Conservation (phyloP, 2,113 vertebrate genomes). For the Kryptolebias marmoratus region DNA sequence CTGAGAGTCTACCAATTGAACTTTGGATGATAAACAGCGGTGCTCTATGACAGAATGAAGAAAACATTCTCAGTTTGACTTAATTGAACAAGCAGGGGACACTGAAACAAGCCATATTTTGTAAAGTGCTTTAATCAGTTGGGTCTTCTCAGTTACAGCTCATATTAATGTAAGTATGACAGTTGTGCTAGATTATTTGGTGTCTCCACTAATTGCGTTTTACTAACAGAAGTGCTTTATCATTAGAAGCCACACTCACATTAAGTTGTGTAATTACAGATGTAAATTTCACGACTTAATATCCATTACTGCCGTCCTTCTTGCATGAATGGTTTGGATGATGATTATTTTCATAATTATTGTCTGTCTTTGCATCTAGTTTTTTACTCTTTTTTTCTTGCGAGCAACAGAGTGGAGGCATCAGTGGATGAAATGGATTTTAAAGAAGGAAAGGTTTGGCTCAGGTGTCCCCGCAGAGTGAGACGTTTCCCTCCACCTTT, state of each 20-base stretch:
- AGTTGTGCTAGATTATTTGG: constrained; percentile 41
- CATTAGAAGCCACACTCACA: constrained; percentile 51
- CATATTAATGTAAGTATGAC: constrained; percentile 39
- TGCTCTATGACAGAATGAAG: constrained; percentile 47
- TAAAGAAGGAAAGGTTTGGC: neutral
- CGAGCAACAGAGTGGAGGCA: neutral
- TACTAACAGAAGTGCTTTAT: constrained; percentile 49
- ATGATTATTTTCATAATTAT: constrained; percentile 16
- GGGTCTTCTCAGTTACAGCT: constrained; percentile 41
- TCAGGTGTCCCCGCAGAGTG: constrained; percentile 21
- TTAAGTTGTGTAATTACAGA: constrained; percentile 50
- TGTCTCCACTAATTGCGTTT: constrained; percentile 51
- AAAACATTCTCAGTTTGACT: constrained; percentile 60
- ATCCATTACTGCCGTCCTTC: constrained; percentile 22
- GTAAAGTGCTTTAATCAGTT: constrained; percentile 59
- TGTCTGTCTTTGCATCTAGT: constrained; percentile 18
- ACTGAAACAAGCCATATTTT: constrained; percentile 66
- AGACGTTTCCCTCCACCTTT: constrained; percentile 35
- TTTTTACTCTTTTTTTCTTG: neutral
- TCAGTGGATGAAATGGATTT: neutral
- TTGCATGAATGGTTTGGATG: constrained; percentile 13
- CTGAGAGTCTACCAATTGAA: constrained; percentile 71
- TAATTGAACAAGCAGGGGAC: constrained; percentile 66
- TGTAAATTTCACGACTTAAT: constrained; percentile 37
- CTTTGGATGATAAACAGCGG: constrained; percentile 72